phyloP scores from a whole-genome alignment of 2,888 invertebrate genomes.

The Drosophila neonasuta region DNA sequence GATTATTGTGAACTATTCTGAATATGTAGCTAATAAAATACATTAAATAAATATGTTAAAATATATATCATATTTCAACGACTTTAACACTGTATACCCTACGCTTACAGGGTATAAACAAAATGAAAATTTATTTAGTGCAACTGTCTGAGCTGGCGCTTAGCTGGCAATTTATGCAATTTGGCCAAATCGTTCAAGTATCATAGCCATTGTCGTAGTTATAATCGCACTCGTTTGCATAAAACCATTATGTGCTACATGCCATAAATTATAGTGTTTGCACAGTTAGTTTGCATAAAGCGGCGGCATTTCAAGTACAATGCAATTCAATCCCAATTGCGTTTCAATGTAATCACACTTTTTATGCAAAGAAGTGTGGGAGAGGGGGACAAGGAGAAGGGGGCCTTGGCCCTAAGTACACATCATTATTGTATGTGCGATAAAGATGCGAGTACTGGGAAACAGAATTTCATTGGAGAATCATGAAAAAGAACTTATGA shows the following conservation, averaged over 20 bases:
- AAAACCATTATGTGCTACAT: slow-evolving; percentile 75
- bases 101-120: slow-evolving; percentile 23
- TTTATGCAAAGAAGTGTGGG: slow-evolving; percentile 15
- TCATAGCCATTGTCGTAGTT: slow-evolving; percentile 58
- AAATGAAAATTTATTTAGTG: slow-evolving; percentile 38
- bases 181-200: slow-evolving; percentile 63
- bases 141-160: slow-evolving; percentile 44
- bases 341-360: slow-evolving; percentile 47
- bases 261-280: slow-evolving; percentile 74
- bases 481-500: slow-evolving; percentile 12
- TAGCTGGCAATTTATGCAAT: slow-evolving; percentile 66
- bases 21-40: not conserved
- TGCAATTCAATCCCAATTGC: slow-evolving; percentile 42
- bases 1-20: not conserved
- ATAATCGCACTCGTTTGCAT: slow-evolving; percentile 71
- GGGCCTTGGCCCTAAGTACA: slow-evolving; percentile 46
- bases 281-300: slow-evolving; percentile 74
- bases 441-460: slow-evolving; percentile 20
- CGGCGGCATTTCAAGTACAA: slow-evolving; percentile 54
- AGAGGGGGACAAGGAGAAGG: not conserved
- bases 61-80: too few species aligned
- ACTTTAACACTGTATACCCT: too few species aligned
- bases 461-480: slow-evolving; percentile 4
- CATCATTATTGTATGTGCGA: slow-evolving; percentile 31
- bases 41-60: too few species aligned